Percentiles rank a stretch among this genome's conserved stretches.
Evolutionary conservation across 2,113 vertebrate species (phyloP).

Genomic region (Chrysemys picta): DNA sequence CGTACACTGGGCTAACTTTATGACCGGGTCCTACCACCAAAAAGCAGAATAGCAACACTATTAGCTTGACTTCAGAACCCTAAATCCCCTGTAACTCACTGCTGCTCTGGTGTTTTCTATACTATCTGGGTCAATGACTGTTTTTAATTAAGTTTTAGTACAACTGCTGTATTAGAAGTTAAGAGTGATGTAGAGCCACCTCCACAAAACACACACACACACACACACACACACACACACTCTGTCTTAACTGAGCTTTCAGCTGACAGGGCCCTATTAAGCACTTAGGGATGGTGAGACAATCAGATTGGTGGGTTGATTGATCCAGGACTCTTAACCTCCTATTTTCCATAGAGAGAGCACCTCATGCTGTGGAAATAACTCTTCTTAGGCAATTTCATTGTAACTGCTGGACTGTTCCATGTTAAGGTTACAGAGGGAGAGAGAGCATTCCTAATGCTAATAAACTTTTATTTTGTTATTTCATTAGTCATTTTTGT

Average conservation of each 20-base stretch:
- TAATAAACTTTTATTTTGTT: constrained; percentile 72
- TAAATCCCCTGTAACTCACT: constrained; percentile 54
- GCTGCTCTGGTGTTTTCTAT: constrained; percentile 55
- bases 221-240: too few species aligned
- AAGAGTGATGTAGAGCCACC: constrained; percentile 5
- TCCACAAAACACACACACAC: neutral
- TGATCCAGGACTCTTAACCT: constrained; percentile 66
- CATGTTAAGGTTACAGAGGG: constrained; percentile 70
- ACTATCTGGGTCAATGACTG: constrained; percentile 60
- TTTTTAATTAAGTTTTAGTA: constrained; percentile 58
- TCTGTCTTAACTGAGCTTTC: neutral
- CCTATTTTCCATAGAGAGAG: constrained; percentile 69
- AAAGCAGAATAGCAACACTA: constrained; percentile 35
- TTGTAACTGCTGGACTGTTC: constrained; percentile 79
- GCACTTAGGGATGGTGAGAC: constrained; percentile 69
- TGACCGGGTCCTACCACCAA: constrained; percentile 48
- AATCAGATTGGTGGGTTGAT: constrained; percentile 63
- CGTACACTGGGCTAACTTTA: neutral
- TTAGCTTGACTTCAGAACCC: constrained; percentile 48
- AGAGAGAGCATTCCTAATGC: constrained; percentile 76
- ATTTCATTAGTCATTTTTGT: constrained; percentile 64
- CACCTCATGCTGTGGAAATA: constrained; percentile 74
- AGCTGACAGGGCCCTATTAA: constrained; percentile 29
- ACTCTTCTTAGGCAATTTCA: constrained; percentile 75
- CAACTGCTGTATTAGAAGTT: constrained; percentile 53